A percentile compares a stretch with the other conserved stretches of the same genome.
Conservation (phyloP, 2,797 vertebrate species). For the Anas georgica region DNA sequence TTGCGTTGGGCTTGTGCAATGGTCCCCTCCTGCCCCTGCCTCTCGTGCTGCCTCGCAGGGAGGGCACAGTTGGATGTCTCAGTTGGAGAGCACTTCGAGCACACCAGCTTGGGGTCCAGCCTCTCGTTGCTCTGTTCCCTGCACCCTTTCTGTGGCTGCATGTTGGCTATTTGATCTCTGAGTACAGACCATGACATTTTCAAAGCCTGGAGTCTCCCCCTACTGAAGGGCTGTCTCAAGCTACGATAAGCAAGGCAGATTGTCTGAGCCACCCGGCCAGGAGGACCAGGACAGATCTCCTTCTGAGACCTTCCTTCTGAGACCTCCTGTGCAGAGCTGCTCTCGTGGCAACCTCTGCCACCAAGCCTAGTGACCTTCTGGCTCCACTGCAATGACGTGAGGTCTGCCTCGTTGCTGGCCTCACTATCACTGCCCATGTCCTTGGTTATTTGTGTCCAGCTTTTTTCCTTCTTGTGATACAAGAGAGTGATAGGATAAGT, state of each 20-base stretch:
- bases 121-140: accelerated
- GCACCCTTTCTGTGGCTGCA: not conserved
- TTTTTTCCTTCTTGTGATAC: not conserved
- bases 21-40: not conserved
- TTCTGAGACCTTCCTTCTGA: not conserved
- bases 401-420: not conserved
- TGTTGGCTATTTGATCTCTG: not conserved
- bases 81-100: not conserved
- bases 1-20: not conserved
- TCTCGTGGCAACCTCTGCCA: not conserved
- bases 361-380: not conserved
- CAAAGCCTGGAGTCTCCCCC: not conserved
- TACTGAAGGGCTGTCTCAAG: not conserved
- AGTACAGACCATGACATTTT: not conserved
- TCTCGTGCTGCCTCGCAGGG: not conserved
- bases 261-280: not conserved
- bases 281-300: not conserved
- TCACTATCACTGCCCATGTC: not conserved
- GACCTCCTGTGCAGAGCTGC: not conserved
- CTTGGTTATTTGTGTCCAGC: no score
- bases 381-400: accelerated
- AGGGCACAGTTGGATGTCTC: not conserved
- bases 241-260: not conserved
- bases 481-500: not conserved
- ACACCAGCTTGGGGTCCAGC: not conserved